Percentiles rank a stretch among this genome's conserved stretches.
Conservation (phyloP, 2,113 vertebrate genomes). For the Oostethus manadensis region DNA sequence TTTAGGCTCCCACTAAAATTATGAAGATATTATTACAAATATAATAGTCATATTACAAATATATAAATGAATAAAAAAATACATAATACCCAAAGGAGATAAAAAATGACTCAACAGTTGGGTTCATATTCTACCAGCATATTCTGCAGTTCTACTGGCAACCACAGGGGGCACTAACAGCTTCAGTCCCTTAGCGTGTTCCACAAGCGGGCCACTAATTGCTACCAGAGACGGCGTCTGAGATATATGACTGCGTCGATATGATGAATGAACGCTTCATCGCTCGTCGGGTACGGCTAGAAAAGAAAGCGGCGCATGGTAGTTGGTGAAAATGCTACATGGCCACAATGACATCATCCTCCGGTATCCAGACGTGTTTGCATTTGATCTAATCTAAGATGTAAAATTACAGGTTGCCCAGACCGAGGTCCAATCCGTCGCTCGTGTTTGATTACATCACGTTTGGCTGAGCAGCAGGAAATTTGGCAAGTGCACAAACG, state of each 20-base stretch:
- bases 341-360: background rate
- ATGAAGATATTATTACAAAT: no score
- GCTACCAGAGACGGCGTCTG: conserved; percentile 43
- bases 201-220: conserved; percentile 11
- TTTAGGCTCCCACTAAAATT: no score
- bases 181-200: no score
- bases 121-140: no score
- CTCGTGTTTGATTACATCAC: background rate
- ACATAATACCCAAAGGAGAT: no score
- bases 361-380: background rate
- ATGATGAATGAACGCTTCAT: no score
- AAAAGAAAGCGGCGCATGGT: background rate
- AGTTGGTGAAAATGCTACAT: background rate
- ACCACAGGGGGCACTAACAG: background rate
- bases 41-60: no score
- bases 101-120: no score
- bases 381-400: background rate
- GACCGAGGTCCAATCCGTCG: background rate
- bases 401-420: background rate
- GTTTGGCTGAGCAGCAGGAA: background rate
- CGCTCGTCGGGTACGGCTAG: background rate
- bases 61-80: no score
- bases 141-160: no score
- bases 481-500: background rate
- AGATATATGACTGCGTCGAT: conserved; percentile 34